Conservation (phyloP, 1,140 invertebrate species). For the Brachionus angularis region DNA sequence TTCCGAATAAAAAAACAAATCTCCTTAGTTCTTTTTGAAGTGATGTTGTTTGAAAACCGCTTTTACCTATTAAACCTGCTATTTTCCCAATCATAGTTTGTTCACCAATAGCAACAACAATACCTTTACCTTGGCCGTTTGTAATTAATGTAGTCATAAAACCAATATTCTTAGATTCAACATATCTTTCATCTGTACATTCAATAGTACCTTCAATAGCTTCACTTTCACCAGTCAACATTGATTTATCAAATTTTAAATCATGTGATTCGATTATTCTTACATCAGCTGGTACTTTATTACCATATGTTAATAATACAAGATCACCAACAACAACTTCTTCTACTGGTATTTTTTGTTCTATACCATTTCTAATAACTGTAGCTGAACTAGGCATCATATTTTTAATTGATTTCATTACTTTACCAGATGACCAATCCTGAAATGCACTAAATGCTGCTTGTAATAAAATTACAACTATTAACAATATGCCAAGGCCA, state of each 20-base stretch:
- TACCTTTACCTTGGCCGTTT: constrained; percentile 2
- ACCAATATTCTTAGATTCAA: constrained; percentile 19
- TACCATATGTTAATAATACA: constrained; percentile 85
- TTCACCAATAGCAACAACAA: constrained; percentile 42
- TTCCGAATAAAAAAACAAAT: constrained; percentile 8
- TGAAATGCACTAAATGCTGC: not conserved
- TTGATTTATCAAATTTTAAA: constrained; percentile 33
- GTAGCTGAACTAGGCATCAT: constrained; percentile 67
- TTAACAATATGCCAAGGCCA: not conserved
- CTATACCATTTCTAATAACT: constrained; percentile 58
- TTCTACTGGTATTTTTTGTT: constrained; percentile 68
- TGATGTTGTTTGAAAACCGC: not conserved
- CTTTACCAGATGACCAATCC: not conserved
- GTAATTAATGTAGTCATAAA: constrained; percentile 22
- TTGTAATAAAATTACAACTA: not conserved
- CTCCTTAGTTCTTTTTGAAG: constrained; percentile 25
- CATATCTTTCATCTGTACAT: constrained; percentile 2
- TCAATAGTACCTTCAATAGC: constrained; percentile 1
- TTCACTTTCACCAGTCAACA: not conserved
- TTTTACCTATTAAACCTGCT: not conserved
- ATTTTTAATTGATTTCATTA: not conserved
- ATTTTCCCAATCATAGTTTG: constrained; percentile 31
- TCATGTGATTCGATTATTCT: constrained; percentile 72
- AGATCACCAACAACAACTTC: constrained; percentile 97
- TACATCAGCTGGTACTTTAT: constrained; percentile 93